phyloP scores from a whole-genome alignment of 2,797 vertebrate genomes.

The Acanthurus tractus region DNA sequence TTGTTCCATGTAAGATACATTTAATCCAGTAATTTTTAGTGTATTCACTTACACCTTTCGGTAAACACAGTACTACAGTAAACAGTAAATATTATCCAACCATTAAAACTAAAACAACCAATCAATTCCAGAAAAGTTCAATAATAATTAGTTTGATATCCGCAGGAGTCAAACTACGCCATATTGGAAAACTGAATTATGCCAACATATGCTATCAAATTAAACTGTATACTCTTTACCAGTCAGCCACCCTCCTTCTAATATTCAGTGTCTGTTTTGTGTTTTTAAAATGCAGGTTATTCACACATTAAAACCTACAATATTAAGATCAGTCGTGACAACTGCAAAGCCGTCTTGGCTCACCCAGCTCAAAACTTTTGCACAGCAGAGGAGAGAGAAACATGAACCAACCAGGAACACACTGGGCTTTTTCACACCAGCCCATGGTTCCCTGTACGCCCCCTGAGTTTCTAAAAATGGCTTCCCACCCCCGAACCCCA shows the following conservation, averaged over 20 bases:
- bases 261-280: constrained; percentile 18
- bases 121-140: no score
- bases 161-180: no score
- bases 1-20: not conserved
- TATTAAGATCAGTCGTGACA: constrained; percentile 52
- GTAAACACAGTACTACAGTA: not conserved
- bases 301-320: constrained; percentile 46
- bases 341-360: constrained; percentile 32
- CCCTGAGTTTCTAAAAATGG: constrained; percentile 83
- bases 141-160: no score
- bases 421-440: constrained; percentile 67
- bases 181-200: not conserved
- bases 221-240: constrained; percentile 14
- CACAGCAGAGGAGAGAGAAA: constrained; percentile 54
- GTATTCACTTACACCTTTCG: not conserved
- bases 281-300: constrained; percentile 26
- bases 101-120: not conserved
- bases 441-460: constrained; percentile 75
- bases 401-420: constrained; percentile 49
- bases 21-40: not conserved
- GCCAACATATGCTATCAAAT: not conserved
- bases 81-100: not conserved
- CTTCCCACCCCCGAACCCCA: constrained; percentile 52
- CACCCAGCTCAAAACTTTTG: constrained; percentile 49
- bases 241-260: constrained; percentile 1